A percentile compares a stretch with the other conserved stretches of the same genome.
Evolutionary conservation across 2,888 invertebrate genomes (phyloP).

Genomic region (Resseliella maxima): DNA sequence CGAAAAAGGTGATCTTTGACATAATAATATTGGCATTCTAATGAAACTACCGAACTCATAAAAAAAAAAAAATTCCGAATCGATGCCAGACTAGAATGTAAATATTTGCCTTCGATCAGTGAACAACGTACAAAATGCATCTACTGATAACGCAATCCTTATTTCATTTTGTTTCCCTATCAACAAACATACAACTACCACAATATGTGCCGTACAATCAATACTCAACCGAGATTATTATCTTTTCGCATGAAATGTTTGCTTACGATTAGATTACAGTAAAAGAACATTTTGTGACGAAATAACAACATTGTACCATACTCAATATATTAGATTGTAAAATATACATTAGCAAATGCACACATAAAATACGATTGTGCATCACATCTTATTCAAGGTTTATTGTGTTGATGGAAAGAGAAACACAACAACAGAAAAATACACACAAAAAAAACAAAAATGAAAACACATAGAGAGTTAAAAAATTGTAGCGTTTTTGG

Average conservation of each 20-base stretch:
- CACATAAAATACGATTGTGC: neutral
- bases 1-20: neutral
- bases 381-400: neutral
- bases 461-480: too few relatives aligned
- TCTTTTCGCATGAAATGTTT: slow-evolving; percentile 44
- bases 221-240: neutral
- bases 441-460: neutral
- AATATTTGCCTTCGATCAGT: slow-evolving; percentile 19
- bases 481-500: slow-evolving; percentile 29
- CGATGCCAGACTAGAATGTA: neutral
- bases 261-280: slow-evolving; percentile 6
- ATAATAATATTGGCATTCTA: neutral
- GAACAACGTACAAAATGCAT: slow-evolving; percentile 12
- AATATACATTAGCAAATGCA: neutral
- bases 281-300: neutral
- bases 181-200: neutral
- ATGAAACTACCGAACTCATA: neutral
- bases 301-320: neutral
- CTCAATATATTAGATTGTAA: neutral
- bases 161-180: neutral
- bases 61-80: neutral
- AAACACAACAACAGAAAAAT: neutral
- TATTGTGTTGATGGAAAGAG: neutral
- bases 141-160: neutral
- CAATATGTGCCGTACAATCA: neutral